These are phyloP conservation scores for Nyctereutes procyonoides DNA, from an alignment of 2,113 vertebrate genomes.

Conservation along the genomic window DNA sequence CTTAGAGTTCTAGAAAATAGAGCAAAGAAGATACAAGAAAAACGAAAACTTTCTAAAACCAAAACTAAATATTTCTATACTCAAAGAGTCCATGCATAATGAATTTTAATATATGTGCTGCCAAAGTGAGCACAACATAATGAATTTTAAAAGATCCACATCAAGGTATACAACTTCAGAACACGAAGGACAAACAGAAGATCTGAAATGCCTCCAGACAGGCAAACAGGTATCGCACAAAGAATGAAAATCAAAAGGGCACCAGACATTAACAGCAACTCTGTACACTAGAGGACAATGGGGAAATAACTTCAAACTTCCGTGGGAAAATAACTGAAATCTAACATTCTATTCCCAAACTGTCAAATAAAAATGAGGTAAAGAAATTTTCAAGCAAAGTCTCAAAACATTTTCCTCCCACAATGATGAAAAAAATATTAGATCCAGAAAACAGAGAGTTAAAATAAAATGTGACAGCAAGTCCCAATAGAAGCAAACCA, in stretches of 20 bases:
- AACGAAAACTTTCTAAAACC: not conserved
- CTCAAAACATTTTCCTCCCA: not conserved
- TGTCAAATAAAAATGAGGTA: not conserved
- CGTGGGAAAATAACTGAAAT: not conserved
- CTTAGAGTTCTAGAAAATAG: conserved; percentile 13
- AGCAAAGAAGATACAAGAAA: not conserved
- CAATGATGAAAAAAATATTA: not conserved
- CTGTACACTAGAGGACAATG: not conserved
- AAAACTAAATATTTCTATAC: not conserved
- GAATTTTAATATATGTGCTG: not conserved
- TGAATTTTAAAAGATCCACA: not conserved
- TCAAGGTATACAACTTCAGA: not conserved
- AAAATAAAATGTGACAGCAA: conserved; percentile 21
- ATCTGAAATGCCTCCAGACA: not conserved
- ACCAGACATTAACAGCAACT: not conserved
- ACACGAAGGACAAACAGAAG: not conserved
- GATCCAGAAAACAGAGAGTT: not conserved
- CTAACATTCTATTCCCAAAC: not conserved
- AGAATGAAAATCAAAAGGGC: not conserved
- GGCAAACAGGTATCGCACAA: not conserved
- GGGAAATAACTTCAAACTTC: not conserved
- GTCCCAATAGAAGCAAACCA: not conserved
- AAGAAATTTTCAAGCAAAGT: not conserved
- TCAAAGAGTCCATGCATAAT: not conserved
- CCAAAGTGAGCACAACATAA: not conserved